Percentiles rank a stretch among this genome's conserved stretches.
Evolutionary conservation across 2,888 invertebrate species (phyloP).

Genomic region (Volucella inflata): DNA sequence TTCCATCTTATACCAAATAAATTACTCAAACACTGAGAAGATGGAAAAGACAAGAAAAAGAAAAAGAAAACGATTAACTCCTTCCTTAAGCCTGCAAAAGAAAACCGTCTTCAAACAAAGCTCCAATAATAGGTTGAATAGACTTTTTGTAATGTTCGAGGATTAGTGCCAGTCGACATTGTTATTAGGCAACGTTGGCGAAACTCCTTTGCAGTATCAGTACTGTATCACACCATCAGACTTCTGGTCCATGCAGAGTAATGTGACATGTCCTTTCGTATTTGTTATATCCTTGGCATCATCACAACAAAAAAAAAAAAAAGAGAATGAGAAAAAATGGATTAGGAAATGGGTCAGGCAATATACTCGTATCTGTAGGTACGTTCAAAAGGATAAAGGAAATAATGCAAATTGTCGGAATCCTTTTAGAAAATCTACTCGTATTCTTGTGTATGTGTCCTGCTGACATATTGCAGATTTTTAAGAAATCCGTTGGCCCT

Average conservation of each 20-base stretch:
- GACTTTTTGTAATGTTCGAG: constrained; percentile 37
- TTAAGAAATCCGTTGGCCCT: neutral
- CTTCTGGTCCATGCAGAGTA: neutral
- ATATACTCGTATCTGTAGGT: constrained; percentile 2
- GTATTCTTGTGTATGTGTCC: neutral
- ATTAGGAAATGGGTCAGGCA: constrained; percentile 16
- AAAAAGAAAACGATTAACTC: constrained; percentile 27
- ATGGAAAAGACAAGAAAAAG: neutral
- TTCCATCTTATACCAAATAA: neutral
- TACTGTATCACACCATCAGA: neutral
- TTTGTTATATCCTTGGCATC: constrained; percentile 5
- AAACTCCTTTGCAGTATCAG: neutral
- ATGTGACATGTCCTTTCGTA: constrained; percentile 15
- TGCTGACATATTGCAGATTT: constrained; percentile 24
- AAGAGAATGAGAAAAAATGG: neutral
- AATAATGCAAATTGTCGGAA: constrained; percentile 34
- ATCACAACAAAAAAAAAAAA: neutral
- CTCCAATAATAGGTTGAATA: constrained; percentile 46
- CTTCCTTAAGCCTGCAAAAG: constrained; percentile 7
- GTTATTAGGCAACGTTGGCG: constrained; percentile 29
- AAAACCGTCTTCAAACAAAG: constrained; percentile 34
- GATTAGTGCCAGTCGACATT: constrained; percentile 50
- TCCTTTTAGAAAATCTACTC: neutral
- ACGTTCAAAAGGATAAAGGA: constrained; percentile 7
- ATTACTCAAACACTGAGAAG: neutral